These are phyloP conservation scores for Nephrocerus scutellatus DNA, from an alignment of 2,888 invertebrate genomes.

Conservation along the genomic window DNA sequence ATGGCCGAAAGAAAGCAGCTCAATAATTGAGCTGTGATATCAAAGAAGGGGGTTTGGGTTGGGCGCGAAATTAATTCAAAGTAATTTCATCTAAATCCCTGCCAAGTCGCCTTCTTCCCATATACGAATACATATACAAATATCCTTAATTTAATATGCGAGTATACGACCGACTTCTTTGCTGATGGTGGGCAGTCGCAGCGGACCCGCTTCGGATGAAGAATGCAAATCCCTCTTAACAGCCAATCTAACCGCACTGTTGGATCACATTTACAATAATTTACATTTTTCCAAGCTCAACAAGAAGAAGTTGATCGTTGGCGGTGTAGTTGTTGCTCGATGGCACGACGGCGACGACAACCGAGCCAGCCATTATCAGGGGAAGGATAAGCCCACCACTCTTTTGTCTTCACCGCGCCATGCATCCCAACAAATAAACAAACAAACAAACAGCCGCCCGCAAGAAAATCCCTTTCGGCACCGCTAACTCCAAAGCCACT, in stretches of 20 bases:
- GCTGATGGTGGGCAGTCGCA: neutral
- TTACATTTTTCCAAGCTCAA: constrained; percentile 43
- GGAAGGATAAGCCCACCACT: no score
- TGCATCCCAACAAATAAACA: constrained; percentile 23
- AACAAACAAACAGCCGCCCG: constrained; percentile 23
- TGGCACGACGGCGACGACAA: constrained; percentile 13
- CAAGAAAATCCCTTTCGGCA: constrained; percentile 22
- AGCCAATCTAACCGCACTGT: constrained; percentile 31
- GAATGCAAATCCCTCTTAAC: constrained; percentile 29
- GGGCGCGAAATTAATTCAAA: constrained; percentile 32
- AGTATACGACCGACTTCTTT: no score
- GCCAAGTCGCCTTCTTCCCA: no score
- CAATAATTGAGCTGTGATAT: no score
- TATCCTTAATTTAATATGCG: constrained; percentile 29
- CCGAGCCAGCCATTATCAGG: no score
- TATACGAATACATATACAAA: no score
- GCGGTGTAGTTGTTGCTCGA: no score
- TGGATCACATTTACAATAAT: constrained; percentile 34
- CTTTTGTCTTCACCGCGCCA: no score
- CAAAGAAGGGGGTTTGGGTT: no score
- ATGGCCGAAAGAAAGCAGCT: no score
- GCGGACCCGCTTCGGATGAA: neutral
- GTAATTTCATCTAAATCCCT: constrained; percentile 31
- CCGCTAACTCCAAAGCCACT: constrained; percentile 24
- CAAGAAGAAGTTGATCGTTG: no score